Percentiles rank a stretch among this genome's conserved stretches.
These are phyloP conservation scores for Lemur catta DNA, from an alignment of 2,797 vertebrate genomes.

Conservation along the genomic window DNA sequence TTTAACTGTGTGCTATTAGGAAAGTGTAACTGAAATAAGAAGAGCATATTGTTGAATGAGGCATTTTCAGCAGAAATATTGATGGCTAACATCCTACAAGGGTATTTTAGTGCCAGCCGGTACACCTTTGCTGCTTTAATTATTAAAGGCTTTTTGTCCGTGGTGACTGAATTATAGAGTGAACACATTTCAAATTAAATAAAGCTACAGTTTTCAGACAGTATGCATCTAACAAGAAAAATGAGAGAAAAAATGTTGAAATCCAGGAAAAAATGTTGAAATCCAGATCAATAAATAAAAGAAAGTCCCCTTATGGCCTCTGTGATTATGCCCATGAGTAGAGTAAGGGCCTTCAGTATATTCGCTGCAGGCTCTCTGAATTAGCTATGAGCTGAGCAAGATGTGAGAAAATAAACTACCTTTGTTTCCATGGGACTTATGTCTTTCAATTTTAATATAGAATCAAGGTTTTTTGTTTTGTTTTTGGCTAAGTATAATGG, in stretches of 20 bases:
- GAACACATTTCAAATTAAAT: constrained; percentile 57
- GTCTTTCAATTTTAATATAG: neutral
- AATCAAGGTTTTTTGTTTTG: neutral
- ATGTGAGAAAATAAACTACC: neutral
- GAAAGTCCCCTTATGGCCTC: neutral
- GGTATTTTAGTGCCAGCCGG: neutral
- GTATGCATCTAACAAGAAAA: constrained; percentile 44
- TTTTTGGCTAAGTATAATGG: neutral
- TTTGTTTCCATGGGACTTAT: neutral
- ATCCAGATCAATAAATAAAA: constrained; percentile 30
- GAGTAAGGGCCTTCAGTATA: neutral
- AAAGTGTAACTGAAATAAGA: constrained; percentile 26
- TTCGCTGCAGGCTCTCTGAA: neutral
- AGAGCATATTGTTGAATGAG: constrained; percentile 19
- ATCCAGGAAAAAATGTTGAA: neutral
- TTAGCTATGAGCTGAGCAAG: neutral
- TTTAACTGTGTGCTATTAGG: neutral
- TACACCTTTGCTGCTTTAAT: constrained; percentile 27
- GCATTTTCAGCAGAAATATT: constrained; percentile 49
- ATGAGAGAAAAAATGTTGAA: neutral
- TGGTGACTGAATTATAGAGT: neutral
- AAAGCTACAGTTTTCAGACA: constrained; percentile 28
- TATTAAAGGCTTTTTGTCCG: constrained; percentile 17
- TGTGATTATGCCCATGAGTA: neutral
- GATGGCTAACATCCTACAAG: neutral